A percentile compares a stretch with the other conserved stretches of the same genome.
These are phyloP conservation scores for Bursaphelenchus okinawaensis DNA, from an alignment of 2,888 invertebrate genomes.

Conservation along the genomic window DNA sequence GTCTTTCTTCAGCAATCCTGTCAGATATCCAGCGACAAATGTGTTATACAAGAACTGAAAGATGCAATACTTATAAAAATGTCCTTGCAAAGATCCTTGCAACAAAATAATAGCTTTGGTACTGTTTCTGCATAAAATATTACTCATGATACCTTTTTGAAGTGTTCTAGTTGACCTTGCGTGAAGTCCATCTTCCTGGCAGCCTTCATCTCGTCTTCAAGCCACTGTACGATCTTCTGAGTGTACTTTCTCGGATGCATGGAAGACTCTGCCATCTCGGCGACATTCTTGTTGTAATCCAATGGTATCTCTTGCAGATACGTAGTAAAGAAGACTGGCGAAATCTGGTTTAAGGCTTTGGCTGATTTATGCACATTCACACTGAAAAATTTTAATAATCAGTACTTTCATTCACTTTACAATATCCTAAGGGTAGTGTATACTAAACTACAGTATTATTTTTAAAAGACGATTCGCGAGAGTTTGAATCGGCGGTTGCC, in stretches of 20 bases:
- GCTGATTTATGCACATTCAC: neutral
- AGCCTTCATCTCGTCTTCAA: neutral
- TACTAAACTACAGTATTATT: too few relatives aligned
- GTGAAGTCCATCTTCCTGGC: neutral
- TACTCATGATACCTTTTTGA: neutral
- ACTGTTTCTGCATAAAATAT: too few relatives aligned
- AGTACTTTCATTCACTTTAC: too few relatives aligned
- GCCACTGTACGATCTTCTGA: neutral
- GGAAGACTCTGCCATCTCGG: neutral
- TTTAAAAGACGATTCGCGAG: too few relatives aligned
- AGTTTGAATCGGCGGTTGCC: too few relatives aligned
- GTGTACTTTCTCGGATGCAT: neutral
- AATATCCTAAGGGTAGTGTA: too few relatives aligned
- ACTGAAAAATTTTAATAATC: too few relatives aligned
- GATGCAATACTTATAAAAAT: too few relatives aligned
- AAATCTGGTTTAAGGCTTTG: neutral
- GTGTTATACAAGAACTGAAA: neutral
- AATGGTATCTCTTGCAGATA: neutral
- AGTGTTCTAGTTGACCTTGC: neutral
- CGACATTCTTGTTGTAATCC: neutral
- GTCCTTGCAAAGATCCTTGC: too few relatives aligned
- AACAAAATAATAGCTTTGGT: too few relatives aligned
- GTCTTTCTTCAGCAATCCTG: neutral
- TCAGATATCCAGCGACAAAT: neutral
- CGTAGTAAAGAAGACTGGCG: neutral